Evolutionary conservation across 2,113 vertebrate genomes (phyloP).

Genomic region (Athene cunicularia): DNA sequence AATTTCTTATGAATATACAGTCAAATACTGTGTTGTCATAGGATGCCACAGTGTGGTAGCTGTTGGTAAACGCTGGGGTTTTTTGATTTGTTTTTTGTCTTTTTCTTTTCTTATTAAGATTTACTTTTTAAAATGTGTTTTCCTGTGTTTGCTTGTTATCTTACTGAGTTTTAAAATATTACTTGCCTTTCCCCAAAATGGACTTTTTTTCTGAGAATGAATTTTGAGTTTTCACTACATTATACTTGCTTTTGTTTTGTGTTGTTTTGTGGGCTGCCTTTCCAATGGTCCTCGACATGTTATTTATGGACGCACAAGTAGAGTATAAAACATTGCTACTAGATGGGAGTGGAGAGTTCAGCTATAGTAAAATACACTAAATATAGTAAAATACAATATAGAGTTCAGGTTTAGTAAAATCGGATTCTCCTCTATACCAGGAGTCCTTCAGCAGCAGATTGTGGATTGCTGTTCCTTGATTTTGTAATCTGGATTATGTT

Average conservation of each 20-base stretch:
- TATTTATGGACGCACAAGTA: neutral
- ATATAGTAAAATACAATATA: too few species aligned
- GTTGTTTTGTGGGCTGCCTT: neutral
- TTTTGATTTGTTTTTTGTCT: neutral
- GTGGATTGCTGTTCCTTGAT: neutral
- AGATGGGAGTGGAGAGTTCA: neutral
- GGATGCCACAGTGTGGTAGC: conserved; percentile 40
- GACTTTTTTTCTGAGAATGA: neutral
- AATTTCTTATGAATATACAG: neutral
- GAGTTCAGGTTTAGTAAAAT: neutral
- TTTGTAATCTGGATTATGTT: neutral
- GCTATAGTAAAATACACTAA: too few species aligned
- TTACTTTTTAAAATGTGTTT: neutral
- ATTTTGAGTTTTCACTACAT: neutral
- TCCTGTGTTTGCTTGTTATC: neutral
- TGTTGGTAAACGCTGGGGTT: neutral
- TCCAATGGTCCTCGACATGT: neutral
- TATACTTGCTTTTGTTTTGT: neutral
- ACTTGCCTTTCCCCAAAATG: neutral
- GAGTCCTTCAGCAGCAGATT: neutral
- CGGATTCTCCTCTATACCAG: neutral
- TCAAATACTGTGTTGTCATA: neutral
- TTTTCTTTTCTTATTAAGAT: neutral
- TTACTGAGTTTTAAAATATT: neutral
- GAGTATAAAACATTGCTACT: neutral